A percentile compares a stretch with the other conserved stretches of the same genome.
These are phyloP conservation scores for Hesperia comma DNA, from an alignment of 2,888 invertebrate species.

Conservation along the genomic window DNA sequence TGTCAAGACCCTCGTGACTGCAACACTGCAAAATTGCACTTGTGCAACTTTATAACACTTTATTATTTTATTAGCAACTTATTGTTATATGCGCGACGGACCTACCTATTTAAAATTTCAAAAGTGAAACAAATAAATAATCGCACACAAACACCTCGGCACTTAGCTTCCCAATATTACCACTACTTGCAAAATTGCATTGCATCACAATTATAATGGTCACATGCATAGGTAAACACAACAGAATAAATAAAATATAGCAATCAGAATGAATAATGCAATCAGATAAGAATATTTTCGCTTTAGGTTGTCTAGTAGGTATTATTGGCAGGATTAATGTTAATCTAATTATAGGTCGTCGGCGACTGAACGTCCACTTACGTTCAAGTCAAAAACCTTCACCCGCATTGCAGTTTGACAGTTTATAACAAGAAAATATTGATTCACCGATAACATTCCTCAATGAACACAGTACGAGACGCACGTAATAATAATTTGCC, in stretches of 20 bases:
- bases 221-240: background rate
- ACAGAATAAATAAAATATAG: too few species aligned
- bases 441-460: background rate
- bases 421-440: background rate
- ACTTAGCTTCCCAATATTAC: background rate
- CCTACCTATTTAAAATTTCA: background rate
- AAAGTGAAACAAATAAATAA: background rate
- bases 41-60: background rate
- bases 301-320: too few species aligned
- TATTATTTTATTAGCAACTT: background rate
- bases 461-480: background rate
- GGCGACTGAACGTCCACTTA: too few species aligned
- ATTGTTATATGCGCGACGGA: background rate
- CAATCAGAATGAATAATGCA: too few species aligned
- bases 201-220: too few species aligned
- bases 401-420: background rate
- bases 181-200: background rate
- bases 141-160: background rate
- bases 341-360: too few species aligned
- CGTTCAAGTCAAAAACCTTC: background rate
- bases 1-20: slow-evolving; percentile 12
- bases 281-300: too few species aligned
- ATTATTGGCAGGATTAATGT: too few species aligned
- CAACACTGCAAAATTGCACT: slow-evolving; percentile 13
- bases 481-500: slow-evolving; percentile 4